Percentiles rank a stretch among this genome's conserved stretches.
These are phyloP conservation scores for Albula glossodonta DNA, from an alignment of 2,113 vertebrate genomes.

Conservation along the genomic window DNA sequence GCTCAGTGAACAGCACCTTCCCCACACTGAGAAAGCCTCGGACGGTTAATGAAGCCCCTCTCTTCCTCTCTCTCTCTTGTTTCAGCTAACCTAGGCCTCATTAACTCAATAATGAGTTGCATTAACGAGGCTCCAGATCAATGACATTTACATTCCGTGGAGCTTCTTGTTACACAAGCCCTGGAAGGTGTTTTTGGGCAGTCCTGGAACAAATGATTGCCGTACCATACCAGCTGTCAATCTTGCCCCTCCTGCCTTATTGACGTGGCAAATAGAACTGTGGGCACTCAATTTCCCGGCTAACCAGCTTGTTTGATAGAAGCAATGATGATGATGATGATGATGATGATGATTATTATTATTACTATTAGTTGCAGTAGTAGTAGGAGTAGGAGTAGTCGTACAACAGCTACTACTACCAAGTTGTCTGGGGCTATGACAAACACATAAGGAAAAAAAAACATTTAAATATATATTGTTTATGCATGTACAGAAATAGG, in stretches of 20 bases:
- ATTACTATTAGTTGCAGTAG: not conserved
- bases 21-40: not conserved
- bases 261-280: not conserved
- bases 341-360: not conserved
- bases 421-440: not conserved
- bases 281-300: not conserved
- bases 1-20: conserved; percentile 16
- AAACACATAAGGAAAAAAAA: not conserved
- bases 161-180: conserved; percentile 49
- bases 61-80: conserved; percentile 33
- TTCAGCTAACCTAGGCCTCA: conserved; percentile 59
- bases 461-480: not conserved
- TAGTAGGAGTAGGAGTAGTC: no score
- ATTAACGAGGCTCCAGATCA: conserved; percentile 57
- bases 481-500: not conserved
- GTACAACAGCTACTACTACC: no score
- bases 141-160: conserved; percentile 50
- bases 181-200: conserved; percentile 46
- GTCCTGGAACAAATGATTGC: not conserved
- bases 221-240: not conserved
- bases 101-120: conserved; percentile 65
- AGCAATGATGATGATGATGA: not conserved
- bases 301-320: not conserved
- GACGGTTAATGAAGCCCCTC: conserved; percentile 24
- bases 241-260: not conserved